Conservation (phyloP, 2,113 vertebrate genomes). For the Pangasianodon hypophthalmus region DNA sequence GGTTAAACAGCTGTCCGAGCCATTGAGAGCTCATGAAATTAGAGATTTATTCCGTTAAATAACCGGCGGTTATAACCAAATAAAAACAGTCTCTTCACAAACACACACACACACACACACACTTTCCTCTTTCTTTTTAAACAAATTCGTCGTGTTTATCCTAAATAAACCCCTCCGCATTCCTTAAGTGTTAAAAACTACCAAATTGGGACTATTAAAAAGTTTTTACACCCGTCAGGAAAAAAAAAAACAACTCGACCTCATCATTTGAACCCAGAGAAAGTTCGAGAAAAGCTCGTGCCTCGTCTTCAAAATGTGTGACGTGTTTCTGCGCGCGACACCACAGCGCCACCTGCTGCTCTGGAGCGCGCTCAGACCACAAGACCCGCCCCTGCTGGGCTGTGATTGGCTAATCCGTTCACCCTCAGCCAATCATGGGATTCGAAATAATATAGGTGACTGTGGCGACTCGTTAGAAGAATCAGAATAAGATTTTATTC, state of each 20-base stretch:
- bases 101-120: constrained; percentile 4
- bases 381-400: background rate
- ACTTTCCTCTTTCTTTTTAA: background rate
- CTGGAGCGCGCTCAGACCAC: background rate
- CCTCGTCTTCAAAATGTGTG: background rate
- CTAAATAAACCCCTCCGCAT: background rate
- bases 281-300: constrained; percentile 48
- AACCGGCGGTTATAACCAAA: background rate
- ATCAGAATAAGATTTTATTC: no score
- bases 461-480: no score
- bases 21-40: background rate
- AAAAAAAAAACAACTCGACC: background rate
- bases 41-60: background rate
- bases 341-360: constrained; percentile 23
- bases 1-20: background rate
- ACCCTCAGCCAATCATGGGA: background rate
- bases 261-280: constrained; percentile 26
- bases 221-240: background rate
- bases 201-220: background rate
- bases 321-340: background rate
- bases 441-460: background rate
- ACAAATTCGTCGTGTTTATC: background rate
- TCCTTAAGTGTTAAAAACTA: background rate
- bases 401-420: background rate
- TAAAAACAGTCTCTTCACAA: background rate